phyloP scores from a whole-genome alignment of 2,113 vertebrate genomes.

The Phylloscopus whistleri region DNA sequence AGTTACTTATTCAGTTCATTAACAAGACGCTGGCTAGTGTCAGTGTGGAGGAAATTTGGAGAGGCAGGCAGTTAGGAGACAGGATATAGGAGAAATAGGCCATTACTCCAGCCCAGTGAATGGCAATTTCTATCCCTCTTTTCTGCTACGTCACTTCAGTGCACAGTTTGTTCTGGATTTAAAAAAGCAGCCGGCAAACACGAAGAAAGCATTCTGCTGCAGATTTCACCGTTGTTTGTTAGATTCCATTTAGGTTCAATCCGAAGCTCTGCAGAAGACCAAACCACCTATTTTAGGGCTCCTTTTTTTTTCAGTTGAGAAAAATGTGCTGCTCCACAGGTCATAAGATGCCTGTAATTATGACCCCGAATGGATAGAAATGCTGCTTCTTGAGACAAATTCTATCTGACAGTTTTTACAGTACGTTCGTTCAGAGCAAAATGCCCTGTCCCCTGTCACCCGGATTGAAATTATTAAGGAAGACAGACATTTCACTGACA shows the following conservation, averaged over 20 bases:
- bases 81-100: constrained; percentile 31
- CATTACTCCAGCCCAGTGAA: background rate
- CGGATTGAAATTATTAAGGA: constrained; percentile 74
- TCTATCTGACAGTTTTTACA: constrained; percentile 73
- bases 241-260: background rate
- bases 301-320: background rate
- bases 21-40: background rate
- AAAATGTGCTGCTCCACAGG: constrained; percentile 47
- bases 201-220: background rate
- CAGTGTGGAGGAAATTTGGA: background rate
- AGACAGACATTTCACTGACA: constrained; percentile 70
- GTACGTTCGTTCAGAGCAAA: constrained; percentile 69
- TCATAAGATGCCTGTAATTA: constrained; percentile 49
- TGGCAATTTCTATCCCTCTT: background rate
- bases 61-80: constrained; percentile 8
- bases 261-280: background rate
- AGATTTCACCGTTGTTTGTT: background rate
- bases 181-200: background rate
- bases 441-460: constrained; percentile 69
- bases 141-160: background rate
- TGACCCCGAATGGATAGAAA: constrained; percentile 51
- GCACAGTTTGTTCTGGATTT: background rate
- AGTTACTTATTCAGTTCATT: constrained; percentile 59
- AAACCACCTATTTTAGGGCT: constrained; percentile 10
- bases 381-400: constrained; percentile 68